Evolutionary conservation across 2,797 vertebrate species (phyloP), one percentile per base, ranked within the genome.

Genomic region (Notamacropus eugenii): DNA sequence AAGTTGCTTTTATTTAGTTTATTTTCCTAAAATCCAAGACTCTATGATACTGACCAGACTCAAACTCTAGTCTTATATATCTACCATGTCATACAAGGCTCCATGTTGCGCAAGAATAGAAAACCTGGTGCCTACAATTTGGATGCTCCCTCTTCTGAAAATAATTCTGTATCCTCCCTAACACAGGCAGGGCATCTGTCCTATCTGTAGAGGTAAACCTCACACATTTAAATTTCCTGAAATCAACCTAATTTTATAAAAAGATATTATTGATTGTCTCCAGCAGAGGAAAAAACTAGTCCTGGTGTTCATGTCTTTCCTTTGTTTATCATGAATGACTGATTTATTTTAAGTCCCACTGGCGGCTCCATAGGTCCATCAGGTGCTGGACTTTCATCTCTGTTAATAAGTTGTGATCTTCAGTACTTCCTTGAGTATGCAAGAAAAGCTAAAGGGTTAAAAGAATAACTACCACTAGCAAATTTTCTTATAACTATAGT

Each of bases 241-340:
- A 54, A 34, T 52, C 52, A 91, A n/a, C 16, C 29, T 29, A 91
- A 0, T 52, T 91, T 55, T 54, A 29, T 91, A 12, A 29, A 31
- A 55, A 91, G 9, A 29, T 59, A 28, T 58, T 91, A 74, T 94
- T 87, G 95, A 46, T 9, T 50, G 58, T 5, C 34, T 96, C 34
- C 28, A 93, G 31, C 62, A 46, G 12, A 91, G 90, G 74, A 74
- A 90, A 56, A 94, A 96, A 54, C 90, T 90, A 55, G 29, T 93
- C 27, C 82, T 92, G 82, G 19, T 95, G 98, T 97, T 28, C 90
- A 97, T 93, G 90, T 92, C 52, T 91, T 40, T 3, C 94, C 27
- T 58, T 58, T 58, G 58, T 91, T 93, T 97, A 96, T 94, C 94
- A 97, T 93, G 16, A 97, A 95, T 95, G 4, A 93, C 46, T 97